phyloP scores from a whole-genome alignment of 1,140 invertebrate species.

The Choristoneura fumiferana region DNA sequence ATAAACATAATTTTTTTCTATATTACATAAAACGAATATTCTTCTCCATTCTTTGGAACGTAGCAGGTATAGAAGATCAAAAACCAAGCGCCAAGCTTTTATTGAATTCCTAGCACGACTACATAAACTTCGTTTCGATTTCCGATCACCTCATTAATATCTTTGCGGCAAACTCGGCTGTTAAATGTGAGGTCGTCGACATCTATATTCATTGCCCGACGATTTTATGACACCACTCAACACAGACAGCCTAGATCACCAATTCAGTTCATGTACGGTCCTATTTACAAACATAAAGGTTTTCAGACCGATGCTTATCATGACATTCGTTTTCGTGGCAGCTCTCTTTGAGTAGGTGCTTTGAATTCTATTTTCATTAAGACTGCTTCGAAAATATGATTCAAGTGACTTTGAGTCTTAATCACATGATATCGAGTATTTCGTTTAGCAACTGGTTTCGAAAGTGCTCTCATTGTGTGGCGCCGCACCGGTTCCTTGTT shows the following conservation, averaged over 20 bases:
- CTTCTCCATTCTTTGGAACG: too few relatives aligned
- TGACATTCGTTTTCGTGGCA: background rate
- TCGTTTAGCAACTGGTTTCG: background rate
- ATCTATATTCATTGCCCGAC: background rate
- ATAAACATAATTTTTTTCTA: too few relatives aligned
- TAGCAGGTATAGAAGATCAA: too few relatives aligned
- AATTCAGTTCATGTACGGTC: slow-evolving; percentile 2
- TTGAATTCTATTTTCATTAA: too few relatives aligned
- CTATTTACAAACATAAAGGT: background rate
- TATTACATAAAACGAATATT: too few relatives aligned
- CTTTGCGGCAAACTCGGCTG: background rate
- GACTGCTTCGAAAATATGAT: too few relatives aligned
- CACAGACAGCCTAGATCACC: background rate
- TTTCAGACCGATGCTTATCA: background rate
- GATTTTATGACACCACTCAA: background rate
- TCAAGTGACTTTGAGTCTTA: too few relatives aligned
- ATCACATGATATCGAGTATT: too few relatives aligned
- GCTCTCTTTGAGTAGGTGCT: background rate
- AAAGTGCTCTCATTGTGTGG: slow-evolving; percentile 11
- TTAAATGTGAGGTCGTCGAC: slow-evolving; percentile 1
- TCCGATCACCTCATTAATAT: slow-evolving; percentile 12
- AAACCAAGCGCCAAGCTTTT: background rate
- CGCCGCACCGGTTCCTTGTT: background rate
- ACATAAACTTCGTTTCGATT: slow-evolving; percentile 4
- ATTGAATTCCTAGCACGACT: slow-evolving; percentile 6